These are phyloP conservation scores for Hormaphis cornu DNA, from an alignment of 1,140 invertebrate genomes.

Conservation along the genomic window DNA sequence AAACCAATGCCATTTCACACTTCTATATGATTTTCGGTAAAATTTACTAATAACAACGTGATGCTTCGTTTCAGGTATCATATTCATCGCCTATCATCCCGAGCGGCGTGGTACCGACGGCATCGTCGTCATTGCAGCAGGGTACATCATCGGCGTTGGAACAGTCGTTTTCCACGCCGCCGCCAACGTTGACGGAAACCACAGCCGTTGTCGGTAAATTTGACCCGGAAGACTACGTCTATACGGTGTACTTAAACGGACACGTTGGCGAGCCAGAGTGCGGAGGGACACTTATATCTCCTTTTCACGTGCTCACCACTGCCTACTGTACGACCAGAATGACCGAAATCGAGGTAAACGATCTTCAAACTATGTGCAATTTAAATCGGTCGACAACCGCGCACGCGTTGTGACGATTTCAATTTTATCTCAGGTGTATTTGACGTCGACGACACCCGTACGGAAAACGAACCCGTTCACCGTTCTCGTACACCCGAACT, in stretches of 20 bases:
- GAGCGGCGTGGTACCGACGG: no score
- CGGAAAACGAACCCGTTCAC: background rate
- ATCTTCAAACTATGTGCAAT: background rate
- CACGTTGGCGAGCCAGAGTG: background rate
- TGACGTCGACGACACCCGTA: background rate
- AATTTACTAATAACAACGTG: no score
- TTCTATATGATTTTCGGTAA: no score
- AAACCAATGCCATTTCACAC: no score
- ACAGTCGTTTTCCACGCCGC: no score
- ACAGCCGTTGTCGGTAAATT: no score
- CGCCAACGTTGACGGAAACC: background rate
- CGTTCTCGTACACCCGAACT: background rate
- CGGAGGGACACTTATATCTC: background rate
- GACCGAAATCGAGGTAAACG: background rate
- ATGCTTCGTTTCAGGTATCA: no score
- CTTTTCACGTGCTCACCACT: background rate
- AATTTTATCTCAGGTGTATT: background rate
- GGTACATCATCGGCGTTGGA: no score
- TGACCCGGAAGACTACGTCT: background rate
- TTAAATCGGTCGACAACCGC: background rate
- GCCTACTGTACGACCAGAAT: conserved; percentile 6
- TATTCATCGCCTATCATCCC: no score
- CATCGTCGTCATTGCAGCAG: no score
- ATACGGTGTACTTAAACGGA: conserved; percentile 3
- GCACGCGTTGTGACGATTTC: no score